phyloP scores from a whole-genome alignment of 2,888 invertebrate species.

The Eristalis intricaria region DNA sequence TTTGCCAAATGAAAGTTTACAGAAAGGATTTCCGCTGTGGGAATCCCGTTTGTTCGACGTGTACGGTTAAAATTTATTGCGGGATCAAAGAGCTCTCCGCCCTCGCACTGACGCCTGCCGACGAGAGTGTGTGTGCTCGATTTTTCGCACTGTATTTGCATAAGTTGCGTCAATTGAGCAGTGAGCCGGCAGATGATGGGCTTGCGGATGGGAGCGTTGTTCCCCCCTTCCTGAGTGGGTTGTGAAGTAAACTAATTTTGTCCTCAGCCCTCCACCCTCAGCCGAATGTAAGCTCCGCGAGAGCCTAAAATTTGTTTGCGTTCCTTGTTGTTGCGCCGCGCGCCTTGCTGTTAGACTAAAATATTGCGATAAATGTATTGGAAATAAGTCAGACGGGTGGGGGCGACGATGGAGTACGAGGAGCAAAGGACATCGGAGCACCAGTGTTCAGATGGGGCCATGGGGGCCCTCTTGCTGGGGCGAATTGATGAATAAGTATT shows the following conservation, averaged over 20 bases:
- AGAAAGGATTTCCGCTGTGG: slow-evolving; percentile 46
- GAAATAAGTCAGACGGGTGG: slow-evolving; percentile 38
- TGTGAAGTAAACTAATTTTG: slow-evolving; percentile 56
- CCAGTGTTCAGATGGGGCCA: background rate
- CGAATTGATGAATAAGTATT: slow-evolving; percentile 57
- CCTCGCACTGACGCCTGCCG: background rate
- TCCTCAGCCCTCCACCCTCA: background rate
- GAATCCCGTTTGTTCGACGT: background rate
- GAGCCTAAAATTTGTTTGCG: slow-evolving; percentile 44
- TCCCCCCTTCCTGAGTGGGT: background rate
- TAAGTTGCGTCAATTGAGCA: slow-evolving; percentile 43
- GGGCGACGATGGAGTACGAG: background rate
- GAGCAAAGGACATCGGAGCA: background rate
- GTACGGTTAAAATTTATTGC: slow-evolving; percentile 56
- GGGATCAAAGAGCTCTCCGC: slow-evolving; percentile 58
- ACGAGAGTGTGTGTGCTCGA: slow-evolving; percentile 29
- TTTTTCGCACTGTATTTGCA: slow-evolving; percentile 62
- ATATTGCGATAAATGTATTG: slow-evolving; percentile 62
- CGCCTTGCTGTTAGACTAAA: background rate
- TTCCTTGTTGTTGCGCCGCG: slow-evolving; percentile 8
- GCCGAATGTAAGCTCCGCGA: slow-evolving; percentile 16
- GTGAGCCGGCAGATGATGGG: slow-evolving; percentile 4
- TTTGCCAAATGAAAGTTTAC: slow-evolving; percentile 54
- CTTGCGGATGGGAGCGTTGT: background rate
- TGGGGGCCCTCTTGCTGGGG: background rate